Percentiles rank a stretch among this genome's conserved stretches.
Conservation (phyloP, 2,797 vertebrate genomes). For the Neopelma chrysocephalum region DNA sequence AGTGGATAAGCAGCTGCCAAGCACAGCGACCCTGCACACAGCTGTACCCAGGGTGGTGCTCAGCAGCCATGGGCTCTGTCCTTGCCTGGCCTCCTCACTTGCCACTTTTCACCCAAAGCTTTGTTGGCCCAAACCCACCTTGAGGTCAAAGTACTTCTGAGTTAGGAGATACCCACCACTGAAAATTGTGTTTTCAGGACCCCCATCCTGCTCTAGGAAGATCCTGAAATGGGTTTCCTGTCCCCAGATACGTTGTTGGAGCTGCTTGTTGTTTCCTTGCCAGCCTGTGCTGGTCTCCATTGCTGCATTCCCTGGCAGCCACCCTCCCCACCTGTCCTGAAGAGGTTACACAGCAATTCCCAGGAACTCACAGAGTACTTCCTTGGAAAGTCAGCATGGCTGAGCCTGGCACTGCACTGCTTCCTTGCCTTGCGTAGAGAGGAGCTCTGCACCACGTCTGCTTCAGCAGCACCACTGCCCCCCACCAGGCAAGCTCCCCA, state of each 20-base stretch:
- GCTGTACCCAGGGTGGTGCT: background rate
- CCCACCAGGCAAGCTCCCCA: background rate
- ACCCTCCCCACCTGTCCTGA: accelerated
- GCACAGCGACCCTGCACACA: background rate
- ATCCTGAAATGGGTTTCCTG: background rate
- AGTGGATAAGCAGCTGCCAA: background rate
- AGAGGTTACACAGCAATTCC: background rate
- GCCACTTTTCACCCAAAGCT: background rate
- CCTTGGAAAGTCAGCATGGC: background rate
- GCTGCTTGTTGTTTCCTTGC: background rate
- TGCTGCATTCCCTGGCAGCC: accelerated
- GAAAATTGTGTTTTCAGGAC: background rate
- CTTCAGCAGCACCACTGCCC: background rate
- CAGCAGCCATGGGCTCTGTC: background rate
- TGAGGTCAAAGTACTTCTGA: background rate
- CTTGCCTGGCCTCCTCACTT: background rate
- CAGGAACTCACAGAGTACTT: background rate
- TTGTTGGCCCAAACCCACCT: background rate
- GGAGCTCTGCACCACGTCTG: background rate
- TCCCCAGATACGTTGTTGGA: accelerated
- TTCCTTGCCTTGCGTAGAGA: accelerated
- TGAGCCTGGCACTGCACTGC: background rate
- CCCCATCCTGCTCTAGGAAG: background rate
- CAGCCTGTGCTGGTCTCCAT: accelerated
- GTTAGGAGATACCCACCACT: background rate